Evolutionary conservation across 35 echinoderm and acorn worm species (phyloP).

Genomic region (Apostichopus parvimensis): DNA sequence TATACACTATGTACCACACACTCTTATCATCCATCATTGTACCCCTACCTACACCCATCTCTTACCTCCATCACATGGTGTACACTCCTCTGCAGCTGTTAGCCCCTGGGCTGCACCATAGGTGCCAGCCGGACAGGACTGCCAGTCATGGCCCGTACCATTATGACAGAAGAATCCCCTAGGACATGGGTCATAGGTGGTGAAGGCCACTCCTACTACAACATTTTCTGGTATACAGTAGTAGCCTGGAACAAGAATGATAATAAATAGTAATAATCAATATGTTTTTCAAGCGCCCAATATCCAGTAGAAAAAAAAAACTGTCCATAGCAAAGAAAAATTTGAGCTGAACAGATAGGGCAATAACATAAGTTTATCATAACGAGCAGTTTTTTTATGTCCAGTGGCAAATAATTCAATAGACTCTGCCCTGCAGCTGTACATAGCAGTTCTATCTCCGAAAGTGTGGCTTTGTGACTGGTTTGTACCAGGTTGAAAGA

Average conservation of each 20-base stretch:
- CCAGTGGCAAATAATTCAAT: too few species aligned
- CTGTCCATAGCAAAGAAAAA: too few species aligned
- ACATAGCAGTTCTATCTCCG: too few species aligned
- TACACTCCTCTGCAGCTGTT: constrained; percentile 71
- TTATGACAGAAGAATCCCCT: constrained; percentile 89
- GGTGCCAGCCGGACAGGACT: constrained; percentile 87
- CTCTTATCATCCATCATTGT: too few species aligned
- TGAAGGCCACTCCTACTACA: constrained; percentile 64
- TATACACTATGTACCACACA: too few species aligned
- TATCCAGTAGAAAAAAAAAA: too few species aligned
- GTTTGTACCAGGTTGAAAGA: too few species aligned
- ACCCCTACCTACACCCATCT: not conserved
- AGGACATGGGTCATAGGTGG: constrained; percentile 71
- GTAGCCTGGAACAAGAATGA: constrained; percentile 46
- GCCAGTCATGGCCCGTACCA: constrained; percentile 92
- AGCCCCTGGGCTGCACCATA: constrained; percentile 69
- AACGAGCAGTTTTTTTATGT: too few species aligned
- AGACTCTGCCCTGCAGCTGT: too few species aligned
- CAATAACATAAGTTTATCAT: too few species aligned
- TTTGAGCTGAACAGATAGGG: too few species aligned
- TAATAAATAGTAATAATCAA: not conserved
- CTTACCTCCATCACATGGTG: constrained; percentile 7
- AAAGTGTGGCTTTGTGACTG: too few species aligned
- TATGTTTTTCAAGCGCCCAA: not conserved
- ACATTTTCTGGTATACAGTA: constrained; percentile 95